Percentiles rank a stretch among this genome's conserved stretches.
Conservation (phyloP, 2,888 invertebrate genomes). For the Poecilus cupreus region DNA sequence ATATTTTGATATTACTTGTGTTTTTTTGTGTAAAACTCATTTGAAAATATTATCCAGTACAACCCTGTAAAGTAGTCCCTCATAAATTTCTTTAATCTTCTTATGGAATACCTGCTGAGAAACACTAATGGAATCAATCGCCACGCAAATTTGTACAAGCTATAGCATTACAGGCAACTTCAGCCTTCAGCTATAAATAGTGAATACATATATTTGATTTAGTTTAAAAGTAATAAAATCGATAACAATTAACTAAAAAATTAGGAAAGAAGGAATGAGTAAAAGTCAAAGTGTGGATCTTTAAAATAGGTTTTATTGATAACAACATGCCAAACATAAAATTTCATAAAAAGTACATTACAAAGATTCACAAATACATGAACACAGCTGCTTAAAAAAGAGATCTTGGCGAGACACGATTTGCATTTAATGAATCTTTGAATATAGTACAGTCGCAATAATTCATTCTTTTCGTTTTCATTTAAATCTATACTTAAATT, state of each 20-base stretch:
- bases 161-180: too few species aligned
- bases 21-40: too few species aligned
- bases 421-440: conserved; percentile 52
- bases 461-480: conserved; percentile 48
- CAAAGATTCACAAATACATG: conserved; percentile 59
- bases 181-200: too few species aligned
- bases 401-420: conserved; percentile 57
- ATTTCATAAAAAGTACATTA: conserved; percentile 46
- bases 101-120: too few species aligned
- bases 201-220: background rate
- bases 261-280: background rate
- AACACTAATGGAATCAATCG: too few species aligned
- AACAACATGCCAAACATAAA: conserved; percentile 58
- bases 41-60: too few species aligned
- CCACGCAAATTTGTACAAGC: too few species aligned
- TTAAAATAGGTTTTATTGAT: conserved; percentile 50
- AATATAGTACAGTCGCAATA: conserved; percentile 31
- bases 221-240: background rate
- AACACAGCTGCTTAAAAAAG: conserved; percentile 57
- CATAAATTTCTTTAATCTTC: too few species aligned
- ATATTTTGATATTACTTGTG: too few species aligned
- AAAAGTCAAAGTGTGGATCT: background rate
- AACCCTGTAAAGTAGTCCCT: too few species aligned
- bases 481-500: conserved; percentile 42
- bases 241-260: too few species aligned